Evolutionary conservation across 2,888 invertebrate species (phyloP), one percentile per base, ranked within the genome.

Genomic region (Cephus nigrinus): DNA sequence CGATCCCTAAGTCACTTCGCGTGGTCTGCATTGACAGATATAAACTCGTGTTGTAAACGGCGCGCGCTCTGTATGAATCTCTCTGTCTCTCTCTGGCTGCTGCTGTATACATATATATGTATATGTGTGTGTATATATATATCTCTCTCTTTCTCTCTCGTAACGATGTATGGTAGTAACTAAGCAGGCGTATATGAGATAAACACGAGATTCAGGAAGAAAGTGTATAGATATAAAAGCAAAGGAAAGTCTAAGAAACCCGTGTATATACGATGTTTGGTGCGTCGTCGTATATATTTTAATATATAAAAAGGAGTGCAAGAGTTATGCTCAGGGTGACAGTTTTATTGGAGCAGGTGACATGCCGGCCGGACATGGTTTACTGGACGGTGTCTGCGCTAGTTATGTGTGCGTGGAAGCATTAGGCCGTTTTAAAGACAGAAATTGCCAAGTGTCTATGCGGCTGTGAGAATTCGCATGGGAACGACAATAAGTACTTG

Each of bases 241-340:
- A 23, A 55, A 23, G 23, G 55, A 55, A 55, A 23, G 23, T 55
- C 9, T 55, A 55, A 23, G 23, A 9, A 9, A 55, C 5, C 55
- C 55, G 9, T 55, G 55, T 23, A 23, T 2, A 55, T 55, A 55
- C 23, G 55, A 23, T 9, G 55, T 55, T 9, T 55, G 55, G 55
- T 55, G 55, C 55, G 55, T 23, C 23, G 55, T 55, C 71, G 11
- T 23, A 71, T 71, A 71, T 15, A 30, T 33, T 33, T 12, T 33
- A 71, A 12, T 33, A 33, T 71, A 32, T 69, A 33, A 32, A 71
- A 12, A 9, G 71, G 32, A 71, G 71, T 32, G 32, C 71, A 12
- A 73, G 31, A 40, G 76, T 76, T 69, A 73, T 76, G 76, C 36
- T 76, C 72, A 71, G 72, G 76, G 76, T 76, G 76, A 76, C 76